Percentiles rank a stretch among this genome's conserved stretches.
Evolutionary conservation across 2,113 vertebrate species (phyloP).

Genomic region (Coracopsis vasa): DNA sequence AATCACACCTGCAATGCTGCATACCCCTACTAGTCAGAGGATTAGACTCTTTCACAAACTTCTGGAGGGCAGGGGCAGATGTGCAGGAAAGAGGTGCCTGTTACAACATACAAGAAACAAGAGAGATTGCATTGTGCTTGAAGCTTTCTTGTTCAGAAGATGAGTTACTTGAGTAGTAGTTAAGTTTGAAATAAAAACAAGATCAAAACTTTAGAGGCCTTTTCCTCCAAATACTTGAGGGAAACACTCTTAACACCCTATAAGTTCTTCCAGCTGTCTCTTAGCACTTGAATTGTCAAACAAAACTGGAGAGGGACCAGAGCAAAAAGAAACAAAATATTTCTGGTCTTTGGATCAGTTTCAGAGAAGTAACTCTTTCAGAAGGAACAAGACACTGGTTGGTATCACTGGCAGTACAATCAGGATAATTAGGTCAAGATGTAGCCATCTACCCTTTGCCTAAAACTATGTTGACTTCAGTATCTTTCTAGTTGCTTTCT

Average conservation of each 20-base stretch:
- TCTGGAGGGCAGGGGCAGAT: neutral
- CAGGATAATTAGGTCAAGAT: neutral
- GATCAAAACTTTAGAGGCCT: neutral
- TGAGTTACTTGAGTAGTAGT: neutral
- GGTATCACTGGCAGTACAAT: neutral
- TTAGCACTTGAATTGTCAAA: neutral
- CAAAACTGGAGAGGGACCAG: neutral
- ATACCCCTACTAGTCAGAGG: neutral
- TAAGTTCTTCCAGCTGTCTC: neutral
- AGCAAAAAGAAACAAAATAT: neutral
- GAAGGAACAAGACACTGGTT: neutral
- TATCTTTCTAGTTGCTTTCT: neutral
- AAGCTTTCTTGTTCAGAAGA: neutral
- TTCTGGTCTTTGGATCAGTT: neutral
- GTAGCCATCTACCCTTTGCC: neutral
- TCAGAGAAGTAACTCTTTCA: neutral
- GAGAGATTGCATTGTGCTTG: neutral
- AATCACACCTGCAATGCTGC: neutral
- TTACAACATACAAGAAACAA: neutral
- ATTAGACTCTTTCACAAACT: neutral
- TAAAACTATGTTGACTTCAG: neutral
- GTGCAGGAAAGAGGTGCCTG: fast-evolving
- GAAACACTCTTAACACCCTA: neutral
- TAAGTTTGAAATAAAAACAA: neutral
- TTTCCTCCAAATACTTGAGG: neutral